A percentile compares a stretch with the other conserved stretches of the same genome.
Evolutionary conservation across 2,113 vertebrate species (phyloP).

Genomic region (Lanius ludovicianus): DNA sequence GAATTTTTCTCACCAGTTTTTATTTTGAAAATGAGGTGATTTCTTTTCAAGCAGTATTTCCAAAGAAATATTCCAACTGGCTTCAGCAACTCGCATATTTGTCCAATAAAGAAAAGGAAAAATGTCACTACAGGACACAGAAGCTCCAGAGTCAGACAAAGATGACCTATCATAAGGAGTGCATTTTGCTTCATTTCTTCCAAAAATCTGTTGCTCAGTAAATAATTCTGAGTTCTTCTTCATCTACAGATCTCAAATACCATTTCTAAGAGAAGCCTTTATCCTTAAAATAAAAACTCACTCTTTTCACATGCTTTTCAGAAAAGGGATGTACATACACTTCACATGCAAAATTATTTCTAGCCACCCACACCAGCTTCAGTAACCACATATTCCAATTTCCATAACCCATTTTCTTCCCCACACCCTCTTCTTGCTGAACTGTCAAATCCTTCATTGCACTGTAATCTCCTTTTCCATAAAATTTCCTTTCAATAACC

Average conservation of each 20-base stretch:
- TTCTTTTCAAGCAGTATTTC: conserved; percentile 28
- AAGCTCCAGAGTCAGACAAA: not conserved
- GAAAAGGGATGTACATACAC: conserved; percentile 20
- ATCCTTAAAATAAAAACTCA: conserved; percentile 33
- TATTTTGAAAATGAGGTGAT: conserved; percentile 5
- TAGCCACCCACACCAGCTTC: conserved; percentile 55
- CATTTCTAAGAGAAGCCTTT: not conserved
- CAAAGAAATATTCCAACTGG: conserved; percentile 37
- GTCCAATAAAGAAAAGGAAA: conserved; percentile 14
- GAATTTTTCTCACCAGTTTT: not conserved
- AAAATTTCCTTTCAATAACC: not conserved
- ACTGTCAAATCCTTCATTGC: conserved; percentile 25
- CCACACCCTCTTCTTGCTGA: conserved; percentile 1
- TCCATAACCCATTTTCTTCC: conserved; percentile 60
- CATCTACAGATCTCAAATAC: not conserved
- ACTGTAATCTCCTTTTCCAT: conserved; percentile 1
- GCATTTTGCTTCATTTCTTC: not conserved
- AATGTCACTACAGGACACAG: conserved; percentile 10
- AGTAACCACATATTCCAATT: conserved; percentile 58
- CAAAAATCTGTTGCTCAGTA: not conserved
- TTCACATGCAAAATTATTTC: conserved; percentile 66
- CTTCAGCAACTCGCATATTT: conserved; percentile 2
- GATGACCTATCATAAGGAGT: not conserved
- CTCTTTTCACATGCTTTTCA: conserved; percentile 23
- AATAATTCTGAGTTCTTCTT: not conserved